Evolutionary conservation across 2,797 vertebrate species (phyloP), one percentile per base, ranked within the genome.

Genomic region (Eidolon dupreanum): DNA sequence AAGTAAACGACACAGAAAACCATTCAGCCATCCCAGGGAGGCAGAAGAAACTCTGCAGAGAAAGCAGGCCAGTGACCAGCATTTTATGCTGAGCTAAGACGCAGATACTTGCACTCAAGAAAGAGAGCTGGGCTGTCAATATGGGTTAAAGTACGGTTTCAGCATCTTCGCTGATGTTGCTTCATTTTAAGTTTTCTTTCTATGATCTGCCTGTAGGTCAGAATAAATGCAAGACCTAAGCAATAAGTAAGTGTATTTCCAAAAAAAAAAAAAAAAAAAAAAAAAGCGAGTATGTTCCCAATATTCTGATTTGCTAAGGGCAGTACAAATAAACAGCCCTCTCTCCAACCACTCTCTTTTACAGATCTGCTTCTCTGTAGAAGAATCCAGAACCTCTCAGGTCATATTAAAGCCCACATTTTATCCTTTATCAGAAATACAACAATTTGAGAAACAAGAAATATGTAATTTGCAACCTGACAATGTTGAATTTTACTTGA

Each of bases 111-210:
- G 36, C 11, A 2, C 6, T 19, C 8, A 0, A 19, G 38, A 24
- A 61, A 49, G 51, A 74, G 57, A 83, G 61, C 43, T 53, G 20
- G 59, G 81, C 24, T 33, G 55, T 97, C 95, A 13, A 70, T 81
- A 68, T 46, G 81, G 95, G 85, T 93, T 83, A 63, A 96, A 96
- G 83, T 66, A 81, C 24, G 26, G 96, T 87, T 97, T 93, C 85
- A 89, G 75, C 26, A 33, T 53, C 49, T 68, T 77, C 11, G 17
- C 85, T 70, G 93, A 66, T 61, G 88, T 57, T n/a, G 74, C 74
- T 66, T 89, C 73, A n/a, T 28, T 86, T 89, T 43, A 73, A 9
- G 41, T 63, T 53, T 70, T 57, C 49, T 41, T 97, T 97, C 74
- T 88, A 81, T 90, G 96, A 97, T 97, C 77, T 73, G 49, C 90